These are phyloP conservation scores for Enteromius treurensis DNA, from an alignment of 2,797 vertebrate species.

Conservation along the genomic window DNA sequence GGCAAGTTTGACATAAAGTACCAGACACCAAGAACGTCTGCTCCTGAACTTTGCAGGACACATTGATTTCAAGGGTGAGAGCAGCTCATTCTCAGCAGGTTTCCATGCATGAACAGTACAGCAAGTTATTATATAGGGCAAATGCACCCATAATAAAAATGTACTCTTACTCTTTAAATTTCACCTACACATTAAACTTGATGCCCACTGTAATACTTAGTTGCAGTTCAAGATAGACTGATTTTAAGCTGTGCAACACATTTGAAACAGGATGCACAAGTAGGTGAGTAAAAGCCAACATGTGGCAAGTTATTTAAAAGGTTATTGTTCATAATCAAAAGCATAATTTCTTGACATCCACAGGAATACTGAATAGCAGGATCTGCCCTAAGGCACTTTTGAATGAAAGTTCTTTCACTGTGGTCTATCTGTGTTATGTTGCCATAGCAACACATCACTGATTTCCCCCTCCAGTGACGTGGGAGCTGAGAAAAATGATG, in stretches of 20 bases:
- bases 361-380: slow-evolving; percentile 37
- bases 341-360: slow-evolving; percentile 10
- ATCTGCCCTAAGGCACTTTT: slow-evolving; percentile 26
- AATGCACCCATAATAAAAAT: background rate
- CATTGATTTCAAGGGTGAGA: background rate
- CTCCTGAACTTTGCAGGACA: background rate
- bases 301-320: background rate
- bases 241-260: background rate
- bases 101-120: background rate
- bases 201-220: background rate
- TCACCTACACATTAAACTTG: background rate
- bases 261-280: background rate
- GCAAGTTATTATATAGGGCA: background rate
- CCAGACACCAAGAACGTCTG: background rate
- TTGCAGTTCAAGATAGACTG: background rate
- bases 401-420: slow-evolving; percentile 38
- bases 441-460: slow-evolving; percentile 37
- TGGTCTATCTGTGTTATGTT: slow-evolving; percentile 34
- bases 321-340: slow-evolving; percentile 29
- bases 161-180: background rate
- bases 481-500: slow-evolving; percentile 13
- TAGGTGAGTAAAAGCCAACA: background rate
- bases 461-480: slow-evolving; percentile 10
- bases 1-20: slow-evolving; percentile 26
- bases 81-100: background rate